Evolutionary conservation across 92 coral and sea anemone species (phyloP), one percentile per base, ranked within the genome.

Genomic region (Zoanthus solanderi): DNA sequence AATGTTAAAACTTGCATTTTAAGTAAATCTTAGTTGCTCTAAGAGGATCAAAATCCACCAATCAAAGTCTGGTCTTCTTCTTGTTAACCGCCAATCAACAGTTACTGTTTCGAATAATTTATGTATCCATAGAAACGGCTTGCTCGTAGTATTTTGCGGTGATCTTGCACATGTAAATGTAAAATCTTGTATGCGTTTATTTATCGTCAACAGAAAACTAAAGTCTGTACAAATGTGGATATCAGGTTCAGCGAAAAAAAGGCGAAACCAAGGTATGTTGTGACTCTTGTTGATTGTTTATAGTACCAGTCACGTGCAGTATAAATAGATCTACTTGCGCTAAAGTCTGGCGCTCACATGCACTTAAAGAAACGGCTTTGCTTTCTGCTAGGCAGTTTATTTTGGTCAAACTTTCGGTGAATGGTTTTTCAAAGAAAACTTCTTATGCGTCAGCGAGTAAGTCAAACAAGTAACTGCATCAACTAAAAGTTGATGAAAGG

Each of bases 41-140:
- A 60, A 60, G 67, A 60, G 67, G 67, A 60, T 60, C 67, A 23
- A 60, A 60, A 17, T 60, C 67, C 67, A 60, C 67, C 67, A 17
- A 60, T 60, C 67, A 60, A 14, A 7, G 29, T 60, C 29, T 60
- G 67, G 14, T 60, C 14, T 60, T 60, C 30, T 60, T 60, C 23
- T 60, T 60, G 67, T 16, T 60, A 60, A 60, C 30, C 30, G 67
- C 67, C 67, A 60, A 60, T 60, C 30, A 60, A 60, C 0, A 23
- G 67, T 60, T 14, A 57, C 30, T 60, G 67, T 60, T 60, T 16
- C 67, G 29, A 60, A 60, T 15, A 60, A 17, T 15, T 60, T 17
- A 16, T 60, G 67, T 60, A 60, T 60, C 67, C 67, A 60, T 16
- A 60, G 67, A 60, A 60, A 60, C 67, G 67, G 67, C 67, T 17